Evolutionary conservation across 2,797 vertebrate species (phyloP), one percentile per base, ranked within the genome.

Genomic region (Schizopygopsis malacanthus): DNA sequence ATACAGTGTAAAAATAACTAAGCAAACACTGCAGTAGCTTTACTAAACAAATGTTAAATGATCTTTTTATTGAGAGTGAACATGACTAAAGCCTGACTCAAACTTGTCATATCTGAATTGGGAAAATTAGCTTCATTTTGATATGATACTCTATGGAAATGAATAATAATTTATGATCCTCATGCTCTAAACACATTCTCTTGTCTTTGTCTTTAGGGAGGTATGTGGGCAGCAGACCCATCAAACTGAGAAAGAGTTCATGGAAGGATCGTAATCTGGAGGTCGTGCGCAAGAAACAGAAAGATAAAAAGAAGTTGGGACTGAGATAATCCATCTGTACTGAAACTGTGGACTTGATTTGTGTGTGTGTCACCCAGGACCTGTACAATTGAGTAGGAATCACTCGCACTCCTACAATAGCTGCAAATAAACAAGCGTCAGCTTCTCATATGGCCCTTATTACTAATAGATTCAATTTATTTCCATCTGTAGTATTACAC

Each of bases 201-300:
- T 88, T 37, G 89, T 28, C 88, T 63, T 20, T 72, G 25, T 85
- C 56, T 81, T 15, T 37, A 98, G 97, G 97, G 39, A 98, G 97
- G 81, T 98, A 98, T 0, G 97, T 98, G 1, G 97, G 97, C 73
- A 97, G 97, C 5, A 95, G 97, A 9, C 97, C 97, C 33, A 98
- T 98, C 92, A 98, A 98, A 89, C 93, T 98, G 52, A 94, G 97
- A 81, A 98, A 98, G 92, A 98, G 97, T 90, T 97, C 96, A 94
- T 98, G 97, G 97, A 97, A 96, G 89, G 97, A 98, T 89, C 94
- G 97, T 61, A 98, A 98, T 89, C 94, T 98, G 2, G 97, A 98
- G 3, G 93, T 97, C 1, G 97, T 98, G 39, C 96, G 97, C 78
- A 98, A 98, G 93, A 98, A 98, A 89, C 97, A 97, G 84, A 97